Base-by-base conservation (phyloP, 2,888 invertebrate species). In the Caenorhabditis sinica region DNA sequence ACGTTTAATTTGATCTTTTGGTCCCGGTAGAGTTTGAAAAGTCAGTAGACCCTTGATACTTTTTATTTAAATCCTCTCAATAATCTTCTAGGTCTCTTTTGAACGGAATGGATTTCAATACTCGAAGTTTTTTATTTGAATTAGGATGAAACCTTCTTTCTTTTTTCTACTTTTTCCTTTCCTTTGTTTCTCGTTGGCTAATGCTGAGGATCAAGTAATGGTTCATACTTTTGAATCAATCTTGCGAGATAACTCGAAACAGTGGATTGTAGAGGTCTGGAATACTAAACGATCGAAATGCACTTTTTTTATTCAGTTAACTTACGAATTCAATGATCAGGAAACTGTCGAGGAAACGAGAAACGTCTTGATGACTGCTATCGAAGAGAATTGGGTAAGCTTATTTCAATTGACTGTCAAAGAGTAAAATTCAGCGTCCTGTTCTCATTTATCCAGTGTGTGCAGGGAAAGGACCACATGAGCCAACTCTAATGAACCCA, bases 161-260 rank as follows among this genome's bases (percentile, higher is more conserved):
- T 53, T 6, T 23, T 53, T 3, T 17, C 23, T 53, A 1, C 11
- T 23, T 11, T 20, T 53, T 53, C 1, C 25, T 53, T 23, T 53
- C 1, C 4, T 58, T 17, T 30, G 28, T 11, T 58, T 30, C 25
- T 15, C 15, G 8, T 17, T 15, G 17, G n/a, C 1, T 11, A 23
- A 11, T 23, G 23, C 53, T 9, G 6, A 20, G 25, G 58, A 63
- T 63, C 63, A 63, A 63, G 63, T 63, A 2, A 43, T 63, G 63
- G 63, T 63, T 23, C 63, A 20, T 15, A 63, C 63, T 23, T 63
- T 63, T 63, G 63, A 63, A 43, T 23, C 20, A 15, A 25, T 63
- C 40, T 23, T 63, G 3, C 40, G 25, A 15, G 63, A 63, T 40
- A 25, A 1, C 15, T 40, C 23, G 15, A 63, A 63, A 23, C 40